Evolutionary conservation across 2,113 vertebrate genomes (phyloP), one percentile per base, ranked within the genome.

Genomic region (Microtus ochrogaster): DNA sequence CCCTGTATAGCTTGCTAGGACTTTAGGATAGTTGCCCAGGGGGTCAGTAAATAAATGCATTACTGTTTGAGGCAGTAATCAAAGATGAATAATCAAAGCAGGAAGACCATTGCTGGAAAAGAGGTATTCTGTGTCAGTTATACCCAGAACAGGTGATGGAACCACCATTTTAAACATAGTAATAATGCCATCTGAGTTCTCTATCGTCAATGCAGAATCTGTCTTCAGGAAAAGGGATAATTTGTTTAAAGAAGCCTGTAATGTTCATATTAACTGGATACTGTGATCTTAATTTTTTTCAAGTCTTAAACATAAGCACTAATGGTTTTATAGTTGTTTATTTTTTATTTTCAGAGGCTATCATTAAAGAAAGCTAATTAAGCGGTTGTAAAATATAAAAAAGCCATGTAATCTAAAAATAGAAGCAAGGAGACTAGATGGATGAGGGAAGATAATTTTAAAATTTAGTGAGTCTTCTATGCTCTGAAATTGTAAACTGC

Each of bases 261-360:
- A 87, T 72, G 55, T 87, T 83, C 91, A 81, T 41, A 94, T 68
- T 95, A 68, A 30, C 52, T 22, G 26, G 93, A 92, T 93, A 83
- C 26, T 11, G 81, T 83, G 73, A 68, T 90, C 55, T 97, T 92
- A 73, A 74, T 39, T 83, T 92, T 90, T 68, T 92, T 52, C 89
- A 97, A 14, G 82, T 65, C 49, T 92, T 91, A 90, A 85, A 68
- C 55, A 89, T 52, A 97, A 93, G 81, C 30, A 81, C 61, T 72
- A 8, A 22, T 61, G 41, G 22, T 70, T 89, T 87, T 93, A 84
- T 28, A 79, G 8, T 65, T 91, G 47, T 49, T 49, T 47, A 47
- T 30, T 26, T 82, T 91, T 95, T 94, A 70, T 70, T 91, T 95
- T 87, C 36, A 76, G 68, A 92, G 92, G 76, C 24, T 52, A 14